Evolutionary conservation across 2,888 invertebrate genomes (phyloP).

Genomic region (Drosophila niveifrons): DNA sequence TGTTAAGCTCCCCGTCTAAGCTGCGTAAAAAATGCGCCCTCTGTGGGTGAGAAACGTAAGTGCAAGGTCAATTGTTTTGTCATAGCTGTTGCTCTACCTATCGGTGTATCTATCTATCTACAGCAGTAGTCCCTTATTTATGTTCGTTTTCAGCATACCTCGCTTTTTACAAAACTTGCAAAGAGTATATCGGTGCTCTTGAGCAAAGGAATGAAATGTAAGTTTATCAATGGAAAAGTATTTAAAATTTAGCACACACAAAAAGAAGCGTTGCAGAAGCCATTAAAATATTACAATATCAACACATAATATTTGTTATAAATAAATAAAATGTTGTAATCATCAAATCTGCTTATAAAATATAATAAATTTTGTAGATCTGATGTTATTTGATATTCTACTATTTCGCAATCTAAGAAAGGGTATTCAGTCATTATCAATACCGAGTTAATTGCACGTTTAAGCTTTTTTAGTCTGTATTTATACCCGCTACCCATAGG

Average conservation of each 20-base stretch:
- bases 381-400: too few relatives aligned
- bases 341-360: too few relatives aligned
- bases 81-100: slow-evolving; percentile 6
- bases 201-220: neutral
- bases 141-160: neutral
- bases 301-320: too few relatives aligned
- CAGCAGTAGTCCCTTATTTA: slow-evolving; percentile 13
- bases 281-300: neutral
- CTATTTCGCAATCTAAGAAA: neutral
- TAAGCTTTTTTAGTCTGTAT: slow-evolving; percentile 12
- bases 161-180: neutral
- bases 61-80: slow-evolving; percentile 14
- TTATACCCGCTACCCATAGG: too few relatives aligned
- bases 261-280: too few relatives aligned
- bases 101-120: slow-evolving; percentile 2
- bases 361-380: too few relatives aligned
- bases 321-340: too few relatives aligned
- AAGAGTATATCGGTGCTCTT: neutral
- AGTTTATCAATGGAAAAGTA: too few relatives aligned
- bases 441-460: too few relatives aligned
- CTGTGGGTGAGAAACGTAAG: slow-evolving; percentile 1
- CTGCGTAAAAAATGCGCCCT: neutral
- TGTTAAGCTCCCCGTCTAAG: too few relatives aligned
- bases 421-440: slow-evolving; percentile 6
- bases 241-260: too few relatives aligned